phyloP scores from a whole-genome alignment of 2,888 invertebrate species.

The Apamea sordens region DNA sequence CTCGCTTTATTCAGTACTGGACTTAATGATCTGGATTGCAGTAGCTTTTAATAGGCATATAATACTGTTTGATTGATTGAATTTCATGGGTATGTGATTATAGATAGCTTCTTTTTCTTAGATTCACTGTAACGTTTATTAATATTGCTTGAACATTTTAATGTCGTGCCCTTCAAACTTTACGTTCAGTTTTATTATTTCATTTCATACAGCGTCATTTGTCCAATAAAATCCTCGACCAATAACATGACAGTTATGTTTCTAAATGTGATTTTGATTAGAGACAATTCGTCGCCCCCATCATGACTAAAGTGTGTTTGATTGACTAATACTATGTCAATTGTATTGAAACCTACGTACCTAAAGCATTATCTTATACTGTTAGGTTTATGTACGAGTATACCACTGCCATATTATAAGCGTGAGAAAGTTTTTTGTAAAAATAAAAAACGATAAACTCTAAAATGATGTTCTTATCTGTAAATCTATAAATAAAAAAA shows the following conservation, averaged over 20 bases:
- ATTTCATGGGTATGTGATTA: slow-evolving; percentile 18
- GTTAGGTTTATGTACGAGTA: neutral
- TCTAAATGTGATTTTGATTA: slow-evolving; percentile 87
- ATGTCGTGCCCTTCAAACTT: slow-evolving; percentile 17
- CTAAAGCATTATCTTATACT: neutral
- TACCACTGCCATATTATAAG: neutral
- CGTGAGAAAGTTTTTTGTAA: slow-evolving; percentile 50
- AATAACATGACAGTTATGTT: slow-evolving; percentile 69
- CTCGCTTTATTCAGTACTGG: slow-evolving; percentile 56
- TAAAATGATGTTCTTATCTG: slow-evolving; percentile 50
- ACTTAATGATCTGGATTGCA: slow-evolving; percentile 59
- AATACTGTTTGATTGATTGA: slow-evolving; percentile 50
- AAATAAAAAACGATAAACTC: slow-evolving; percentile 20
- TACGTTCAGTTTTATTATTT: slow-evolving; percentile 26
- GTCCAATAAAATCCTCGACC: slow-evolving; percentile 55
- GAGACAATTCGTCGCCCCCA: slow-evolving; percentile 86
- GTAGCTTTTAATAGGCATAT: slow-evolving; percentile 50
- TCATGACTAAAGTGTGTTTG: slow-evolving; percentile 79
- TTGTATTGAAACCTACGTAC: slow-evolving; percentile 35
- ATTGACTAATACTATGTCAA: slow-evolving; percentile 74
- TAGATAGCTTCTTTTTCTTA: neutral
- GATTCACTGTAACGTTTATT: neutral
- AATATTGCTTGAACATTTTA: neutral
- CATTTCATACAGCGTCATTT: slow-evolving; percentile 53
- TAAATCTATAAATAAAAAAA: slow-evolving; percentile 57